Percentiles rank a stretch among this genome's conserved stretches.
Evolutionary conservation across 2,113 vertebrate genomes (phyloP).

Genomic region (cattle (Bos taurus)): ARS-UCD2.0 NC_037336.1:102525001-102525500

Average conservation of each 20-base stretch:
- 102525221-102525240: not conserved
- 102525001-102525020: not conserved
- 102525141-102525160: not conserved
- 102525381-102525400: fast-evolving
- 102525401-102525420: fast-evolving
- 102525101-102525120: not conserved
- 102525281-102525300: too few relatives aligned
- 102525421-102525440: not conserved
- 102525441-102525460: not conserved
- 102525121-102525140: not conserved
- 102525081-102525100: fast-evolving
- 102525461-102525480: fast-evolving
- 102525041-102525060: not conserved
- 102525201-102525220: not conserved
- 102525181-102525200: not conserved
- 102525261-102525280: too few relatives aligned
- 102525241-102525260: too few relatives aligned
- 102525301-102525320: too few relatives aligned
- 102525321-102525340: too few relatives aligned
- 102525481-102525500: fast-evolving
- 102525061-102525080: not conserved
- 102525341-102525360: too few relatives aligned
- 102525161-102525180: fast-evolving
- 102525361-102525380: fast-evolving
- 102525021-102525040: too few relatives aligned